A percentile compares a stretch with the other conserved stretches of the same genome.
phyloP scores from a whole-genome alignment of 2,888 invertebrate species.

The Platynereis dumerilii region DNA sequence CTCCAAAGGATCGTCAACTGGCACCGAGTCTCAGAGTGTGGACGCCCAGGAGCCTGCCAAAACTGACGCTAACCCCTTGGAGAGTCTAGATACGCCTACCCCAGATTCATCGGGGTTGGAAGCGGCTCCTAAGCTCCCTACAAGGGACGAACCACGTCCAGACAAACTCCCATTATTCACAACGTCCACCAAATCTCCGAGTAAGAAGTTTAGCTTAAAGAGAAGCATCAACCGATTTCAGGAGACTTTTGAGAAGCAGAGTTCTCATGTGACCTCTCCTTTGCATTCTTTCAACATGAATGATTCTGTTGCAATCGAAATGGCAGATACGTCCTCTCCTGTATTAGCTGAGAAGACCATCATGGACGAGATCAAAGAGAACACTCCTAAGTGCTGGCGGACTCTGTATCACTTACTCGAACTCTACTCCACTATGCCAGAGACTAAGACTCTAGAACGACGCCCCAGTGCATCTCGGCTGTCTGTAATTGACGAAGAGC shows the following conservation, averaged over 20 bases:
- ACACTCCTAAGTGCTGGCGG: conserved; percentile 87
- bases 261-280: conserved; percentile 43
- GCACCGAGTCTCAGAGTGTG: conserved; percentile 5
- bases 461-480: conserved; percentile 68
- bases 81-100: background rate
- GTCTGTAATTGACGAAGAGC: conserved; percentile 64
- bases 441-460: conserved; percentile 85
- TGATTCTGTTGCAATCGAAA: conserved; percentile 36
- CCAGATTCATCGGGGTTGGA: background rate
- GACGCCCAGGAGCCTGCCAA: background rate
- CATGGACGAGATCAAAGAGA: conserved; percentile 61
- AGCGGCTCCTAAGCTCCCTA: background rate
- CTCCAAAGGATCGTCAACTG: conserved; percentile 46
- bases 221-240: background rate
- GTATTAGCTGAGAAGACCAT: conserved; percentile 59
- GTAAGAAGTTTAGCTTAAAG: conserved; percentile 21
- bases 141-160: conserved; percentile 10
- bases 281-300: conserved; percentile 58
- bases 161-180: conserved; percentile 19
- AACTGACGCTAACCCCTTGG: background rate
- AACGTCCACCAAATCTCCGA: conserved; percentile 9
- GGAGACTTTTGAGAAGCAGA: background rate
- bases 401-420: conserved; percentile 91
- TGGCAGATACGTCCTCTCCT: conserved; percentile 56
- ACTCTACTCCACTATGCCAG: conserved; percentile 92